Base-by-base conservation (phyloP, 2,888 invertebrate species). In the Callimorpha dominula region DNA sequence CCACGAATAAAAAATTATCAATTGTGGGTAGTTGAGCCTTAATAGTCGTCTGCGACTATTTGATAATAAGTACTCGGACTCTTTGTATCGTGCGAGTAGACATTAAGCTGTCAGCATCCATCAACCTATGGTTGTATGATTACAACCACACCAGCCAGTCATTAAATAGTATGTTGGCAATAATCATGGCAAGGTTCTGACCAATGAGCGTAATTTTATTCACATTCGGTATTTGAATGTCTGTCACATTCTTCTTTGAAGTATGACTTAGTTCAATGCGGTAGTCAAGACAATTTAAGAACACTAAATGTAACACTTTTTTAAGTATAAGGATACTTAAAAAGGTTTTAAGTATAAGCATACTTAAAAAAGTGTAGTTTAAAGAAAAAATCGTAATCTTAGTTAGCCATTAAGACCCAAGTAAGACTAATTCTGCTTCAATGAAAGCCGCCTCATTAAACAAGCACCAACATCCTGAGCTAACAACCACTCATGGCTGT, bases 21-120 rank as follows among this genome's bases (percentile, higher is more conserved):
- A 12, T 46, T 46, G 20, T 46, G 0, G 20, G 20, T 60, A 68
- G 17, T 31, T 68, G 60, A 7, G 60, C 4, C 17, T 17, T 60
- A 60, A 68, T 17, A 68, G 68, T 17, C 20, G 31, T 60, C 31
- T 31, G 31, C 17, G 31, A 46, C 14, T 15, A 54, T 42, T 60
- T 7, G 67, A 54, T 43, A 68, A 42, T 68, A 43, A 31, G 46
- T 46, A 60, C 15, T 17, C 50, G 49, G 57, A 15, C 31, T 57
- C n/a, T 60, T 49, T 66, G 57, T 31, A 54, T 60, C 63, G 20
- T 8, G 52, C 31, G 40, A 65, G 49, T 60, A 20, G 49, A 9
- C 40, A 71, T 71, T 71, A 71, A 62, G 4, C n/a, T 66, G 71
- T 71, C 71, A 66, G 49, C 65, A 20, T 31, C 15, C 66, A 66